Conservation (phyloP, 2,888 invertebrate genomes). For the Drosophila fulvimacula region DNA sequence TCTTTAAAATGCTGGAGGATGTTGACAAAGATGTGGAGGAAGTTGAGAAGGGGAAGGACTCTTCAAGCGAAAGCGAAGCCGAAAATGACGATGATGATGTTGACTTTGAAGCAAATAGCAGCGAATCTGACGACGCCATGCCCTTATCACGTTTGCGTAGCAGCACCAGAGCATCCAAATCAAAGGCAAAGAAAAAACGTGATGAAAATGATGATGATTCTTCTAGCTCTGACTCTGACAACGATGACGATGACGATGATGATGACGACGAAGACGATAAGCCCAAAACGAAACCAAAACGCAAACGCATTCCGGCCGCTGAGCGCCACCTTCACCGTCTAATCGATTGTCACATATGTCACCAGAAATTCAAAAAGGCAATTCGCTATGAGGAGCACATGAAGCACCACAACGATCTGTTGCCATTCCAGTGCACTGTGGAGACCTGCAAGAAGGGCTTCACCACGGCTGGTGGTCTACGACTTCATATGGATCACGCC, state of each 20-base stretch:
- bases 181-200: constrained; percentile 38
- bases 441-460: constrained; percentile 81
- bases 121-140: constrained; percentile 73
- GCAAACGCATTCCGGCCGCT: constrained; percentile 67
- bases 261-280: constrained; percentile 39
- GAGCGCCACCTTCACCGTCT: constrained; percentile 74
- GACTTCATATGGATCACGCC: constrained; percentile 79
- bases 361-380: constrained; percentile 81
- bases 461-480: constrained; percentile 78
- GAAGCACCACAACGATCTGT: constrained; percentile 82
- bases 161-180: constrained; percentile 37
- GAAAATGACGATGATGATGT: constrained; percentile 62
- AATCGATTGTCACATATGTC: constrained; percentile 82
- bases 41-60: constrained; percentile 41
- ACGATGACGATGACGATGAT: constrained; percentile 34
- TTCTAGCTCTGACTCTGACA: constrained; percentile 53
- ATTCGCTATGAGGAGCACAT: constrained; percentile 81
- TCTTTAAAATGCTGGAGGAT: constrained; percentile 77
- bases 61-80: constrained; percentile 59
- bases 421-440: constrained; percentile 81
- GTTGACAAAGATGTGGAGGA: constrained; percentile 73
- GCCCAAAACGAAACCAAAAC: constrained; percentile 56
- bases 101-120: constrained; percentile 71
- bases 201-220: constrained; percentile 46
- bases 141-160: constrained; percentile 62